Percentiles rank a stretch among this genome's conserved stretches.
These are phyloP conservation scores for Nephila pilipes DNA, from an alignment of 1,140 invertebrate genomes.

Conservation along the genomic window DNA sequence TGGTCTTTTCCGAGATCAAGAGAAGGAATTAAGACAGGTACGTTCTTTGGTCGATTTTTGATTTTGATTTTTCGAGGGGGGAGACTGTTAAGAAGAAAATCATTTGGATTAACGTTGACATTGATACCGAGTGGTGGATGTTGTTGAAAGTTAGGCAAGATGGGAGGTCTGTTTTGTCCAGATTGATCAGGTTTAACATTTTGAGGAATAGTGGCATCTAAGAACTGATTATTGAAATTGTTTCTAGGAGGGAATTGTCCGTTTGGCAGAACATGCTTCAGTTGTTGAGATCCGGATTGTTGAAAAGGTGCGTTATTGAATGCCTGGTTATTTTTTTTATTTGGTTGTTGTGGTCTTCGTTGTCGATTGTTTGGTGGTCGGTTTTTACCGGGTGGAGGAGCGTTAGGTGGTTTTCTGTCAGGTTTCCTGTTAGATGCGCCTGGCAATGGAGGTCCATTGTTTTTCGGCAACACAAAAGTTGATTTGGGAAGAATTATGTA, in stretches of 20 bases:
- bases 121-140: slow-evolving; percentile 53
- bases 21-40: slow-evolving; percentile 28
- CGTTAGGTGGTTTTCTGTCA: slow-evolving; percentile 47
- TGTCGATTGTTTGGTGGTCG: slow-evolving; percentile 41
- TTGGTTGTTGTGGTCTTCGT: slow-evolving; percentile 39
- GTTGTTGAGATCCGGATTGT: slow-evolving; percentile 16
- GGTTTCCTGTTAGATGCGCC: slow-evolving; percentile 17
- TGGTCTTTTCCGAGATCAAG: slow-evolving; percentile 37
- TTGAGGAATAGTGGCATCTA: slow-evolving; percentile 45
- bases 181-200: slow-evolving; percentile 63
- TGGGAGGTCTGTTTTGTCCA: slow-evolving; percentile 59
- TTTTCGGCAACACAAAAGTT: slow-evolving; percentile 61
- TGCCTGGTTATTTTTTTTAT: slow-evolving; percentile 26
- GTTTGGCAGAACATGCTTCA: slow-evolving; percentile 33
- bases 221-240: slow-evolving; percentile 50
- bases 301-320: slow-evolving; percentile 38
- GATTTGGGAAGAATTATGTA: slow-evolving; percentile 71
- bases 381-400: neutral
- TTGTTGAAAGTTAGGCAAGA: slow-evolving; percentile 58
- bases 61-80: slow-evolving; percentile 59
- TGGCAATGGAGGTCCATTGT: neutral
- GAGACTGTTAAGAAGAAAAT: slow-evolving; percentile 47
- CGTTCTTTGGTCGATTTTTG: slow-evolving; percentile 54
- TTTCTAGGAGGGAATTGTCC: slow-evolving; percentile 45
- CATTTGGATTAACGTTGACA: slow-evolving; percentile 43